These are phyloP conservation scores for Drosophila sproati DNA, from an alignment of 1,140 invertebrate genomes.

Conservation along the genomic window DNA sequence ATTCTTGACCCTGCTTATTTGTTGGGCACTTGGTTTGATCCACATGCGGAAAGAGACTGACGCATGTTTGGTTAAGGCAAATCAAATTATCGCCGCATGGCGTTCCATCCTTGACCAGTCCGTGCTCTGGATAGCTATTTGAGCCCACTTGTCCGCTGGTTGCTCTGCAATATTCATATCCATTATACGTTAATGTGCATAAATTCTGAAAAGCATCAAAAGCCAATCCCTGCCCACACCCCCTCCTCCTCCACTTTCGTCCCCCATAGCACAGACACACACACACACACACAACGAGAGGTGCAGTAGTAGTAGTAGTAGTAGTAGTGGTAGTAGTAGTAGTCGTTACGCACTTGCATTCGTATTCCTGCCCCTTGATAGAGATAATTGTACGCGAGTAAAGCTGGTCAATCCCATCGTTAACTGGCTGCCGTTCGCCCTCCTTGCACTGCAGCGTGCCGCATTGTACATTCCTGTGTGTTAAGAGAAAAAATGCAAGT, in stretches of 20 bases:
- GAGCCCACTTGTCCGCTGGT: conserved; percentile 89
- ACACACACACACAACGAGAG: background rate
- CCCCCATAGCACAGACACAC: background rate
- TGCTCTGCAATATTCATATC: conserved; percentile 86
- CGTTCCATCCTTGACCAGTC: conserved; percentile 94
- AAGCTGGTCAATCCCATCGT: conserved; percentile 91
- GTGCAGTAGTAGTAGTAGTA: background rate
- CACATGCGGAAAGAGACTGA: conserved; percentile 91
- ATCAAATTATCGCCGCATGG: conserved; percentile 96
- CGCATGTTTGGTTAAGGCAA: conserved; percentile 96
- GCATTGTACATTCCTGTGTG: conserved; percentile 92
- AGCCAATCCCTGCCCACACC: background rate
- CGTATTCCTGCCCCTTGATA: conserved; percentile 93
- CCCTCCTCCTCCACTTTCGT: background rate
- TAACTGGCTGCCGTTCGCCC: conserved; percentile 91
- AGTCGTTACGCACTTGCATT: conserved; percentile 93
- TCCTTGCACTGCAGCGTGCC: conserved; percentile 95
- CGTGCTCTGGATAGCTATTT: conserved; percentile 88
- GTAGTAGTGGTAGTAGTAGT: background rate
- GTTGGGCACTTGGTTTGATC: conserved; percentile 94
- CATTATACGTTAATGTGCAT: background rate
- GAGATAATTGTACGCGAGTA: conserved; percentile 94
- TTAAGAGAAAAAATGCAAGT: background rate
- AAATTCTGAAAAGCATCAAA: background rate
- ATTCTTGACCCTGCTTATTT: conserved; percentile 94